phyloP scores from a whole-genome alignment of 1,140 invertebrate species.

The Notospermus geniculatus region DNA sequence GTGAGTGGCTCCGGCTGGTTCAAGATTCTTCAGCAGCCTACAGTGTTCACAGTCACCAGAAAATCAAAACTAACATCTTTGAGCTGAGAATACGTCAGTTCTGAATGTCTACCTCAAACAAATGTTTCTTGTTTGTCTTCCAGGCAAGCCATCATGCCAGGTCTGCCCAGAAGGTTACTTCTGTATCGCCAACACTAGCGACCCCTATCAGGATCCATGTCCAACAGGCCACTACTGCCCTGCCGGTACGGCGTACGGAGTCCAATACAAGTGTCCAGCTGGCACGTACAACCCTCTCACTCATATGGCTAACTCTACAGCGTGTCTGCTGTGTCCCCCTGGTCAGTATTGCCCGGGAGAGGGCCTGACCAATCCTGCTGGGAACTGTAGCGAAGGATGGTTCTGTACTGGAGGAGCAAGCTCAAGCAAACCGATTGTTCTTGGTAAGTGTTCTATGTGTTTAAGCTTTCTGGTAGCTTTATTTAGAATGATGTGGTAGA shows the following conservation, averaged over 20 bases:
- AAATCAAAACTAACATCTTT: too few relatives aligned
- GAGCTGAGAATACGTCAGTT: too few relatives aligned
- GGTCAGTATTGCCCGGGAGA: slow-evolving; percentile 39
- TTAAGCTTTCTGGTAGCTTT: background rate
- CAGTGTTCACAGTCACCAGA: too few relatives aligned
- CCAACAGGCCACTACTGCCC: slow-evolving; percentile 43
- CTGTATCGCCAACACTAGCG: slow-evolving; percentile 35
- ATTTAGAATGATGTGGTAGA: too few relatives aligned
- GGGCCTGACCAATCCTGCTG: slow-evolving; percentile 31
- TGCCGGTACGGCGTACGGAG: slow-evolving; percentile 34
- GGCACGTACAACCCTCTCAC: slow-evolving; percentile 44
- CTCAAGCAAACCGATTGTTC: slow-evolving; percentile 31
- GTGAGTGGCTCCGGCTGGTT: too few relatives aligned
- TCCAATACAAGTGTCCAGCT: slow-evolving; percentile 36
- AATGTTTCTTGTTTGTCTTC: slow-evolving; percentile 5
- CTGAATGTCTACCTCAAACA: too few relatives aligned
- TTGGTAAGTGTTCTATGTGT: slow-evolving; percentile 30
- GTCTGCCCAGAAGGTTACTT: slow-evolving; percentile 41
- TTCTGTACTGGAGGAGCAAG: slow-evolving; percentile 46
- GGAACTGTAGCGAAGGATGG: slow-evolving; percentile 45
- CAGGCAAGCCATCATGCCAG: slow-evolving; percentile 38
- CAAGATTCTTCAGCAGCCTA: too few relatives aligned
- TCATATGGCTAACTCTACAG: slow-evolving; percentile 22
- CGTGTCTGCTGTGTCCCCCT: slow-evolving; percentile 41
- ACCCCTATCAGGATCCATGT: slow-evolving; percentile 29